A percentile compares a stretch with the other conserved stretches of the same genome.
Conservation (phyloP, 2,113 vertebrate genomes). For the Himantopus leucocephalus region DNA sequence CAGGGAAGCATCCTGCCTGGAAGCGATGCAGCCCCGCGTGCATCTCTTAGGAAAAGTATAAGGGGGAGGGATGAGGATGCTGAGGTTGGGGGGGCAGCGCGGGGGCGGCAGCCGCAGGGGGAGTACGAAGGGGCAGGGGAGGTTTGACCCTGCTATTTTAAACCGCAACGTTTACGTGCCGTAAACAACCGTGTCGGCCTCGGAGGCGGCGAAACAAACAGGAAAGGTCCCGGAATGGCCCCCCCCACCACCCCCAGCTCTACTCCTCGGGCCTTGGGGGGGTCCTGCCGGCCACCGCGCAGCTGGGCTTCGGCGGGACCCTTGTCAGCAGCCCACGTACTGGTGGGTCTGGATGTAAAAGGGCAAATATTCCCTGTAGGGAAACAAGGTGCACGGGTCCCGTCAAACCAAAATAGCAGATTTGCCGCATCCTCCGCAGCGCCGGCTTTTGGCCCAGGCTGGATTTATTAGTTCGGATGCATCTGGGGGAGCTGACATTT, state of each 20-base stretch:
- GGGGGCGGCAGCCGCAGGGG: not conserved
- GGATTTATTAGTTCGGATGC: fast-evolving
- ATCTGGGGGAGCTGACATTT: not conserved
- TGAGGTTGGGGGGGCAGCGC: not conserved
- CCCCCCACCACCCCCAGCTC: not conserved
- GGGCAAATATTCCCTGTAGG: not conserved
- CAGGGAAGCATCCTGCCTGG: not conserved
- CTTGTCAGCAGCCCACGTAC: fast-evolving
- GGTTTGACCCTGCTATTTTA: slow-evolving; percentile 12
- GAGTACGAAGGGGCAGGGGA: not conserved
- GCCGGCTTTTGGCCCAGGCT: not conserved
- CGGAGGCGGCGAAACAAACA: not conserved
- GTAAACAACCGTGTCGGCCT: not conserved
- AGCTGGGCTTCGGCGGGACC: not conserved
- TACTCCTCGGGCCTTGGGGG: not conserved
- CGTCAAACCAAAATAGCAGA: fast-evolving
- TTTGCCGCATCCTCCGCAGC: not conserved
- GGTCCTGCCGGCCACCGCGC: not conserved
- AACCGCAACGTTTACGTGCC: fast-evolving
- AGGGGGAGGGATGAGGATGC: not conserved
- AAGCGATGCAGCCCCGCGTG: not conserved
- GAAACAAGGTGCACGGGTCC: not conserved
- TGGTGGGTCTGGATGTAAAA: not conserved
- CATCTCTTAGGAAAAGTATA: not conserved
- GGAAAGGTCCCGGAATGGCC: not conserved